A percentile compares a stretch with the other conserved stretches of the same genome.
Evolutionary conservation across 1,140 invertebrate genomes (phyloP).

Genomic region (Bombus fervidus): DNA sequence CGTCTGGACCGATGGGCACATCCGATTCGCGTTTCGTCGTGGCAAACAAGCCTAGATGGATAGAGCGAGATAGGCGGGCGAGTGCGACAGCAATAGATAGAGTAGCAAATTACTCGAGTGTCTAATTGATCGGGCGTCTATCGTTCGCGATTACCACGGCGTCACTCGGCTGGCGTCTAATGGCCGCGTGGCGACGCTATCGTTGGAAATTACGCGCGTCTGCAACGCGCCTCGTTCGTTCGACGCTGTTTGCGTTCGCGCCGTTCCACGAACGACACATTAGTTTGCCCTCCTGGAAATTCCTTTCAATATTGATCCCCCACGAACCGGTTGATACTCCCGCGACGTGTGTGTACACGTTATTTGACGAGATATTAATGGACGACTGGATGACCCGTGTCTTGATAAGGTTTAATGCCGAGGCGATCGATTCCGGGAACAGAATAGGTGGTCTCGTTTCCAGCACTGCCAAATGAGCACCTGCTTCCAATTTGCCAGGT

Average conservation of each 20-base stretch:
- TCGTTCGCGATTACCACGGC: conserved; percentile 51
- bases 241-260: conserved; percentile 13
- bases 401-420: conserved; percentile 36
- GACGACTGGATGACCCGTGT: neutral
- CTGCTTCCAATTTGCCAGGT: neutral
- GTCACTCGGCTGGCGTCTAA: conserved; percentile 42
- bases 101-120: conserved; percentile 55
- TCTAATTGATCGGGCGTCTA: conserved; percentile 61
- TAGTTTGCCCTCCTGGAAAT: conserved; percentile 26
- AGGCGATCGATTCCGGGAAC: neutral
- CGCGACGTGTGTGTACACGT: conserved; percentile 6
- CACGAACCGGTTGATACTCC: neutral
- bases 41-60: conserved; percentile 27
- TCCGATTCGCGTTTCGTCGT: conserved; percentile 13
- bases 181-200: conserved; percentile 37
- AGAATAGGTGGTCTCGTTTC: neutral
- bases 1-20: conserved; percentile 38
- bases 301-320: conserved; percentile 50
- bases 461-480: neutral
- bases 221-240: conserved; percentile 10
- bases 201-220: conserved; percentile 43
- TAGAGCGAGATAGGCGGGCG: neutral
- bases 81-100: neutral
- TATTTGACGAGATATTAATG: conserved; percentile 49
- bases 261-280: conserved; percentile 36